phyloP scores from a whole-genome alignment of 2,797 vertebrate species.

The Aulostomus chinensis region DNA sequence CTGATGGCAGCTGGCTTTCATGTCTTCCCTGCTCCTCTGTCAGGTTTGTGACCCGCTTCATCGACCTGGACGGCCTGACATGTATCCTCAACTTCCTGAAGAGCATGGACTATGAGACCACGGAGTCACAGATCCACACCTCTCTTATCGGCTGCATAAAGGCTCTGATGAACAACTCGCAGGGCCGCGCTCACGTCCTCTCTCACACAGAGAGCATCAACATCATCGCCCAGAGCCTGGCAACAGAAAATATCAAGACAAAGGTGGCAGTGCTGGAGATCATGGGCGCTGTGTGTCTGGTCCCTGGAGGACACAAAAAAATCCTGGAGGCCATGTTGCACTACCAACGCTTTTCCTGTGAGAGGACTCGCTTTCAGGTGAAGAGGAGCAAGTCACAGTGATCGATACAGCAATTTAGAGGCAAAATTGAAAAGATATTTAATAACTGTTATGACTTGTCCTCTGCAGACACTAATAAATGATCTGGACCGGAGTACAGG shows the following conservation, averaged over 20 bases:
- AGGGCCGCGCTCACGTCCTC: conserved; percentile 95
- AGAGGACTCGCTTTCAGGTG: conserved; percentile 98
- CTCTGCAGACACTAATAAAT: conserved; percentile 90
- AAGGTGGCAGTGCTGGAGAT: conserved; percentile 99
- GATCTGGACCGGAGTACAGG: conserved; percentile 96
- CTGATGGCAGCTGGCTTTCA: too few species aligned
- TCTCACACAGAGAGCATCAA: conserved; percentile 97
- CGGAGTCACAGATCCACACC: conserved; percentile 98
- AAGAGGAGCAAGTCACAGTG: neutral
- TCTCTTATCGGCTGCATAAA: conserved; percentile 99
- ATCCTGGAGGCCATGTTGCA: conserved; percentile 97
- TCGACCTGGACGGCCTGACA: conserved; percentile 94
- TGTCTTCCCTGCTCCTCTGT: neutral
- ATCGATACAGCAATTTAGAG: conserved; percentile 1
- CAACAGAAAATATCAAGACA: conserved; percentile 97
- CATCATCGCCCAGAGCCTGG: conserved; percentile 97
- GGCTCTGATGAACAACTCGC: conserved; percentile 99
- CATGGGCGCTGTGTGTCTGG: conserved; percentile 98
- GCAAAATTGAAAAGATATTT: conserved; percentile 4
- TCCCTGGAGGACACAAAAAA: conserved; percentile 96
- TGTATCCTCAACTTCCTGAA: conserved; percentile 98
- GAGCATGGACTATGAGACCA: conserved; percentile 98
- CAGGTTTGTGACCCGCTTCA: conserved; percentile 98
- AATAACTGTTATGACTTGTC: conserved; percentile 32
- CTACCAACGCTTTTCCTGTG: conserved; percentile 95